These are phyloP conservation scores for Parus major DNA, from an alignment of 2,113 vertebrate species.

Conservation along the genomic window DNA sequence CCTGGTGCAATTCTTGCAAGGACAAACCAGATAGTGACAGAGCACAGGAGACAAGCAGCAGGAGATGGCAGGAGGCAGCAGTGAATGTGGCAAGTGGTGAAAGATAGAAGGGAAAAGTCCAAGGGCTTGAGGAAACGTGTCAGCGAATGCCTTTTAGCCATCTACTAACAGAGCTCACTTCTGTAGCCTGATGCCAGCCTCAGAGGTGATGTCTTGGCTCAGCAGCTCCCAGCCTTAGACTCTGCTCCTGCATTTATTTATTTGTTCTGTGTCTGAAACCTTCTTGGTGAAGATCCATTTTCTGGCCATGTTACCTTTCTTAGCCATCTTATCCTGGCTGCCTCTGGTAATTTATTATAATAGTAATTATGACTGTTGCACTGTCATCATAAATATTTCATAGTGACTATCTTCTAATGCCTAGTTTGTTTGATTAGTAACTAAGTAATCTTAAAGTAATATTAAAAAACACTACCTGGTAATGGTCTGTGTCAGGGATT, in stretches of 20 bases:
- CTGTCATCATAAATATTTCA: neutral
- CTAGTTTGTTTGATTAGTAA: neutral
- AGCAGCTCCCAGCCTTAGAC: neutral
- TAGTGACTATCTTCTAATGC: neutral
- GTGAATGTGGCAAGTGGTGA: neutral
- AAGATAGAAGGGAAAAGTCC: neutral
- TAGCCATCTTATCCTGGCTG: neutral
- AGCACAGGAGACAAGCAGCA: neutral
- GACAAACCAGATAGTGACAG: neutral
- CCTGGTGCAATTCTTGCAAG: neutral
- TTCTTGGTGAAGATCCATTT: neutral
- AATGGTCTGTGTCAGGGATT: neutral
- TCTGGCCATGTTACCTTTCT: neutral
- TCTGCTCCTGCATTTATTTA: neutral
- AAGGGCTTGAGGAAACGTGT: neutral
- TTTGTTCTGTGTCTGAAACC: neutral
- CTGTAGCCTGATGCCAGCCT: neutral
- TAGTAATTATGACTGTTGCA: neutral
- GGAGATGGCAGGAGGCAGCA: neutral
- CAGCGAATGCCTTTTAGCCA: neutral
- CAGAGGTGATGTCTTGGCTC: neutral
- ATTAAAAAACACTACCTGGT: neutral
- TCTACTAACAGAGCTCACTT: neutral
- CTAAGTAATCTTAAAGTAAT: neutral
- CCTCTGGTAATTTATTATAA: neutral